Evolutionary conservation across 1,140 invertebrate genomes (phyloP), one percentile per base, ranked within the genome.

Genomic region (Liolophura sinensis): DNA sequence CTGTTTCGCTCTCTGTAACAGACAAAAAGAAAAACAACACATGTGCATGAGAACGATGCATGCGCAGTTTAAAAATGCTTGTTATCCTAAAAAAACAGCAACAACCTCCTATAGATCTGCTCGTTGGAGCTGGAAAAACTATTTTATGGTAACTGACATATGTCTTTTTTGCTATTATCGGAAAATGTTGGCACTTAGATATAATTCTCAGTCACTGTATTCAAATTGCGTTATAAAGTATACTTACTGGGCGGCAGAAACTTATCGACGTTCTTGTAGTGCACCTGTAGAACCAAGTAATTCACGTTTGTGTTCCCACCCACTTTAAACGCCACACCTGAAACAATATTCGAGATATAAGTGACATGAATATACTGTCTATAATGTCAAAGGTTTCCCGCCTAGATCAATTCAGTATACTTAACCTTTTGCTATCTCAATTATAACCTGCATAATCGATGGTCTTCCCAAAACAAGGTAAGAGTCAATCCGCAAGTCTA

Each of bases 251-350:
- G 76, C 0, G 73, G 72, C 68, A 70, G 24, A 51, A 82, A 80
- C 11, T 56, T 56, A n/a, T 68, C 60, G 5, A 82, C 81, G 60
- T 82, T 72, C 66, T 82, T 82, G 70, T 83, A 99, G 84, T 99
- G 97, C 0, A 99, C 93, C 86, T 99, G 97, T 1, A 99, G 84
- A 0, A 89, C 87, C 7, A 90, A 68, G 70, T 86, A 88, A 50
- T 87, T 82, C 65, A 88, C 86, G 40, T 76, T 73, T 0, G 87
- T 83, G 9, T 82, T 73, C 24, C 82, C 84, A 1, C 89, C 89
- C 14, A 89, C 82, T 71, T 85, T 80, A 77, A 90, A 90, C 15
- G 85, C 89, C n/a, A 90, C 89, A 74, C 80, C 85, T 81, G 70
- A 16, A 77, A 69, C 50, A 27, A 56, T 47, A 40, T 40, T 31